Evolutionary conservation across 2,797 vertebrate species (phyloP).

Genomic region (Percopsis omiscomaycus): DNA sequence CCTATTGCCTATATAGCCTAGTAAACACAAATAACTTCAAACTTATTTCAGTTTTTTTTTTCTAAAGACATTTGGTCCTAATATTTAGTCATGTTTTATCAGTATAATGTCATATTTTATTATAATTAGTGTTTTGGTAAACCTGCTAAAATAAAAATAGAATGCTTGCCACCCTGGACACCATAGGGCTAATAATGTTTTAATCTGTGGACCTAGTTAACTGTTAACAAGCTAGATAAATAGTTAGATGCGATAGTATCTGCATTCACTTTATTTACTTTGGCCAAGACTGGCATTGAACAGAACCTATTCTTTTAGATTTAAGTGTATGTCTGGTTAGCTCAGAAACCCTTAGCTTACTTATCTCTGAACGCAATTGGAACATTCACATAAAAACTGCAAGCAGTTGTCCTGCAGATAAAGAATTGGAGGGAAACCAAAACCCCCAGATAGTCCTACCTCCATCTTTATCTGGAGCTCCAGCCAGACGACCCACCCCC

Average conservation of each 20-base stretch:
- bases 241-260: neutral
- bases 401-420: constrained; percentile 68
- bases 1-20: no score
- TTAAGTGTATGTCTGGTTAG: no score
- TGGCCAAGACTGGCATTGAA: neutral
- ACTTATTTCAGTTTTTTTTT: neutral
- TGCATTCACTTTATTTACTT: neutral
- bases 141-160: no score
- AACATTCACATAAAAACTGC: constrained; percentile 36
- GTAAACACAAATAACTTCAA: no score
- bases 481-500: constrained; percentile 54
- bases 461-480: constrained; percentile 70
- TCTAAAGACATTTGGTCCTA: neutral
- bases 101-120: no score
- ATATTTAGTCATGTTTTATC: no score
- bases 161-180: neutral
- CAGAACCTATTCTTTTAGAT: no score
- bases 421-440: constrained; percentile 44
- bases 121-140: no score
- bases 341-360: no score
- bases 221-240: no score
- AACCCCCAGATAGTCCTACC: constrained; percentile 64
- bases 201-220: neutral
- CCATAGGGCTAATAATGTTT: neutral
- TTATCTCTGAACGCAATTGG: constrained; percentile 47